Percentiles rank a stretch among this genome's conserved stretches.
Conservation (phyloP, 2,888 invertebrate species). For the Linnaemya tessellans region DNA sequence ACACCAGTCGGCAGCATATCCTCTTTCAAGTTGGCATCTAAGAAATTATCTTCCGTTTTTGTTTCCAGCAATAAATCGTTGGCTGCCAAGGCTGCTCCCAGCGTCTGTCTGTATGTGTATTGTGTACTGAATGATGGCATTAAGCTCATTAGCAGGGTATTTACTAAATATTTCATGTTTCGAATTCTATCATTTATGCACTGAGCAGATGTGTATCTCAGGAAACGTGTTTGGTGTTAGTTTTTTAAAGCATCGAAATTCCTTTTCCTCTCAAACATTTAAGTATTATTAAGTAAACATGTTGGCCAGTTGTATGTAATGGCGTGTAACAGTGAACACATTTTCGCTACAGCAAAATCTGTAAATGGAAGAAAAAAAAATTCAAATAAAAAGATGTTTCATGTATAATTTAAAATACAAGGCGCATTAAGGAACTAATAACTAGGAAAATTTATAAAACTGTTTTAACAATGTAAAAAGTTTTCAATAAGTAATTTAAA, state of each 20-base stretch:
- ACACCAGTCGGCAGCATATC: conserved; percentile 32
- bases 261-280: conserved; percentile 11
- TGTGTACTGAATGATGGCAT: conserved; percentile 77
- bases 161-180: conserved; percentile 50
- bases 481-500: no score
- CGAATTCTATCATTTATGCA: background rate
- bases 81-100: background rate
- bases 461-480: conserved; percentile 9
- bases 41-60: conserved; percentile 30
- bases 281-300: conserved; percentile 48
- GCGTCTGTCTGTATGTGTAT: conserved; percentile 67
- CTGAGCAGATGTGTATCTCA: background rate
- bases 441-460: conserved; percentile 12
- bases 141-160: conserved; percentile 78
- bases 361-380: conserved; percentile 33
- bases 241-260: background rate
- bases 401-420: background rate
- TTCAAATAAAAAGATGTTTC: background rate
- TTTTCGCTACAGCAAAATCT: conserved; percentile 36
- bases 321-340: conserved; percentile 47
- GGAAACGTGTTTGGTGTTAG: background rate
- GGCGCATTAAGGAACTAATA: background rate
- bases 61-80: conserved; percentile 53
- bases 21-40: conserved; percentile 28
- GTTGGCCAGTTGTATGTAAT: conserved; percentile 30